phyloP scores from a whole-genome alignment of 2,113 vertebrate genomes.

The Alouatta palliata region DNA sequence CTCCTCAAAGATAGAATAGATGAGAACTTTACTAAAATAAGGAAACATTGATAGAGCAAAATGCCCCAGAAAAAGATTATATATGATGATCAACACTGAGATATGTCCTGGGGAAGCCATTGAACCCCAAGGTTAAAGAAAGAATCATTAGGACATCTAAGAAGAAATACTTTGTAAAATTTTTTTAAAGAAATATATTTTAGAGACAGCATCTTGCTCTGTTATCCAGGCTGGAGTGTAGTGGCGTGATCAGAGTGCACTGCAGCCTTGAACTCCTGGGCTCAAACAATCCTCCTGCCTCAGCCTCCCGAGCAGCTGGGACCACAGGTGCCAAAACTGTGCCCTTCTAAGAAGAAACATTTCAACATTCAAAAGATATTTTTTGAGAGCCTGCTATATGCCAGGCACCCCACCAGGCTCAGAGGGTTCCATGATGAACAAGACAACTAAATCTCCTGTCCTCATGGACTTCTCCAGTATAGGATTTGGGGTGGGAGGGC shows the following conservation, averaged over 20 bases:
- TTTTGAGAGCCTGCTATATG: neutral
- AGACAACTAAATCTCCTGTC: neutral
- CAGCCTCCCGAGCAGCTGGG: neutral
- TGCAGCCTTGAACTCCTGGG: neutral
- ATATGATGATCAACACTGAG: neutral
- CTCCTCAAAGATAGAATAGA: neutral
- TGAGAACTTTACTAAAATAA: conserved; percentile 1
- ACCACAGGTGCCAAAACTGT: neutral
- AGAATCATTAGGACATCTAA: neutral
- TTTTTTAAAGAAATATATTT: no score
- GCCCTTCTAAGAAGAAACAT: neutral
- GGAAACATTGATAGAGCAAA: neutral
- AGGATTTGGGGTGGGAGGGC: neutral
- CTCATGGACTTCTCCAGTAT: neutral
- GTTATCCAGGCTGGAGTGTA: neutral
- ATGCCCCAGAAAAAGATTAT: neutral
- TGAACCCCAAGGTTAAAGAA: neutral
- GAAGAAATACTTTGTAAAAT: neutral
- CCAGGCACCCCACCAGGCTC: neutral
- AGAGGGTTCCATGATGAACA: neutral
- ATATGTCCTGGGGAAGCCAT: neutral
- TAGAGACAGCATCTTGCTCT: no score
- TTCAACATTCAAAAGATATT: neutral
- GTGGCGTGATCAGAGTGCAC: neutral
- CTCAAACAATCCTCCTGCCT: neutral